Conservation (phyloP, 2,113 vertebrate species). For the Danio rerio region DNA sequence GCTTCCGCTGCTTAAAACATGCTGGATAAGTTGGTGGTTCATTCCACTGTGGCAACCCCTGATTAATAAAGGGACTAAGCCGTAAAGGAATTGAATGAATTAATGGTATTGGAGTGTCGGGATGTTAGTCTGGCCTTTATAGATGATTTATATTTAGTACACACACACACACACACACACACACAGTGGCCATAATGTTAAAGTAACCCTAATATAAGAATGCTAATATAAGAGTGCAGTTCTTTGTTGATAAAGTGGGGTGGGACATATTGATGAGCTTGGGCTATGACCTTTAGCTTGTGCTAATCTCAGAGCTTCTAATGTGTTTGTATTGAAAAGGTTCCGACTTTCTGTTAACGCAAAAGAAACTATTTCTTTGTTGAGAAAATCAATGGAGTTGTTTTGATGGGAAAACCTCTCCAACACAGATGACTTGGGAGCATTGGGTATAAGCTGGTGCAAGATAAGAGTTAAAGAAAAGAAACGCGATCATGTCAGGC, state of each 20-base stretch:
- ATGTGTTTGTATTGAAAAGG: background rate
- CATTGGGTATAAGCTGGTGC: background rate
- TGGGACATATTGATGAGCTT: background rate
- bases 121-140: background rate
- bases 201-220: background rate
- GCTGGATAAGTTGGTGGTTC: no score
- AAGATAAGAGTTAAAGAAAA: conserved; percentile 2
- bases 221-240: background rate
- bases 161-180: background rate
- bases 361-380: background rate
- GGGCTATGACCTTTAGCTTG: background rate
- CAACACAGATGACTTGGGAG: background rate
- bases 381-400: background rate
- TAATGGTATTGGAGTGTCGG: background rate
- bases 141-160: background rate
- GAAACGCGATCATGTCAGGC: background rate
- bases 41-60: no score
- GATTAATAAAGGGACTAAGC: no score
- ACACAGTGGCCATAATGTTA: background rate
- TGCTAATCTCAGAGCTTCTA: background rate
- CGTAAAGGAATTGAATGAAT: no score
- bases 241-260: background rate
- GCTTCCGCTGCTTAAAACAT: no score
- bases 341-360: background rate
- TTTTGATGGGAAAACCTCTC: background rate